Evolutionary conservation across 2,113 vertebrate genomes (phyloP).

Genomic region (Muntiacus muntjak): DNA sequence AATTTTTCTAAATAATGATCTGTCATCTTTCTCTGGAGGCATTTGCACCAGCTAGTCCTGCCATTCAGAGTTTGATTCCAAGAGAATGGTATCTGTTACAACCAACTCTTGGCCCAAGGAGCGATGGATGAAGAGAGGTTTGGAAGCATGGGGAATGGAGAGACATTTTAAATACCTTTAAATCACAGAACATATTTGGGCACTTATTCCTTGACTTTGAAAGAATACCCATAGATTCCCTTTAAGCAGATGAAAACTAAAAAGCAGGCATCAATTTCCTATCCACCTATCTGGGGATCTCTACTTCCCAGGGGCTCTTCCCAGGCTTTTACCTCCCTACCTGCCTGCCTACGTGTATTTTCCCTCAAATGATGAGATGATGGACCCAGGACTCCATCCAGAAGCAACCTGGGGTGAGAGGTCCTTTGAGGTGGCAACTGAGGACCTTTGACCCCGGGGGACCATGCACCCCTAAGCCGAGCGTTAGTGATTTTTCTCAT

Average conservation of each 20-base stretch:
- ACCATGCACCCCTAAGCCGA: not conserved
- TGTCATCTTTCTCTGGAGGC: not conserved
- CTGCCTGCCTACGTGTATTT: not conserved
- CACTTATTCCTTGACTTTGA: not conserved
- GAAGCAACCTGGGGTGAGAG: not conserved
- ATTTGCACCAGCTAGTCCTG: not conserved
- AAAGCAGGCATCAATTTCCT: not conserved
- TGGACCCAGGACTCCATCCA: conserved; percentile 16
- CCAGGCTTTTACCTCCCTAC: not conserved
- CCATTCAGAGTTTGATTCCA: not conserved
- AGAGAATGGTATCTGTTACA: not conserved
- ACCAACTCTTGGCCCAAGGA: not conserved
- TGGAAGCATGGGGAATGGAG: not conserved
- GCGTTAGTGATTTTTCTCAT: conserved; percentile 59
- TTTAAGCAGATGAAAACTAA: not conserved
- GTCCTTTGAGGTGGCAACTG: conserved; percentile 47
- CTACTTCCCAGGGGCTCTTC: not conserved
- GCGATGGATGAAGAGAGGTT: not conserved
- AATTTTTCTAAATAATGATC: not conserved
- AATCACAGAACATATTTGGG: not conserved
- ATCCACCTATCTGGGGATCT: not conserved
- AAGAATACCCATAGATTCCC: not conserved
- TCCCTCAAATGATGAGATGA: not conserved
- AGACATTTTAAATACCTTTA: not conserved
- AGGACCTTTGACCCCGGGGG: conserved; percentile 57